Percentiles rank a stretch among this genome's conserved stretches.
phyloP scores from a whole-genome alignment of 2,797 vertebrate species.

The Paedocypris micromegethes region DNA sequence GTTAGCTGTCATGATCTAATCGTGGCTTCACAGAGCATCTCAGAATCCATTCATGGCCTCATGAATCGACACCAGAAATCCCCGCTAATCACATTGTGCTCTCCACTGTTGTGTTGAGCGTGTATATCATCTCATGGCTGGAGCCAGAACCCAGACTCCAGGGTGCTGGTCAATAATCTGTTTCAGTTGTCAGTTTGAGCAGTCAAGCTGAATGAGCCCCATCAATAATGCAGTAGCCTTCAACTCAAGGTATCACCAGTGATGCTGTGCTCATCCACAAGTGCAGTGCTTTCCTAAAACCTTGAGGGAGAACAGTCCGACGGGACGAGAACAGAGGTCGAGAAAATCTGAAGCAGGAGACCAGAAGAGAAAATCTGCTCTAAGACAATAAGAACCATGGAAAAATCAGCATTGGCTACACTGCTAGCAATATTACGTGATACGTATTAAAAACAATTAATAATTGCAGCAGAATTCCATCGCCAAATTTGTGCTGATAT shows the following conservation, averaged over 20 bases:
- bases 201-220: slow-evolving; percentile 24
- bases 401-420: neutral
- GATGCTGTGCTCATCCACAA: slow-evolving; percentile 4
- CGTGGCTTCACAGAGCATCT: neutral
- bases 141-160: slow-evolving; percentile 12
- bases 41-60: slow-evolving; percentile 12
- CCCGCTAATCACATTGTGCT: slow-evolving; percentile 8
- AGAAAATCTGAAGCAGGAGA: neutral
- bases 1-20: neutral
- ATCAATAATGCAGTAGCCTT: slow-evolving; percentile 38
- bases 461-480: too few species aligned
- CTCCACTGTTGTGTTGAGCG: slow-evolving; percentile 23
- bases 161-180: slow-evolving; percentile 37
- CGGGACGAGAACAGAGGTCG: neutral
- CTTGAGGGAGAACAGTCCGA: slow-evolving; percentile 10
- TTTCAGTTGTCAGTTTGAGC: slow-evolving; percentile 23
- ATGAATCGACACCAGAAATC: neutral
- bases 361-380: neutral
- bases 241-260: slow-evolving; percentile 12
- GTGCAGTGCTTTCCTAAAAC: slow-evolving; percentile 15
- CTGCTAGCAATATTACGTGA: too few species aligned
- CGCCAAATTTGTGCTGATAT: too few species aligned
- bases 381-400: neutral
- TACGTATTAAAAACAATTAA: too few species aligned
- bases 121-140: slow-evolving; percentile 27